Evolutionary conservation across 2,888 invertebrate species (phyloP).

Genomic region (Drosophila nigritarsus): DNA sequence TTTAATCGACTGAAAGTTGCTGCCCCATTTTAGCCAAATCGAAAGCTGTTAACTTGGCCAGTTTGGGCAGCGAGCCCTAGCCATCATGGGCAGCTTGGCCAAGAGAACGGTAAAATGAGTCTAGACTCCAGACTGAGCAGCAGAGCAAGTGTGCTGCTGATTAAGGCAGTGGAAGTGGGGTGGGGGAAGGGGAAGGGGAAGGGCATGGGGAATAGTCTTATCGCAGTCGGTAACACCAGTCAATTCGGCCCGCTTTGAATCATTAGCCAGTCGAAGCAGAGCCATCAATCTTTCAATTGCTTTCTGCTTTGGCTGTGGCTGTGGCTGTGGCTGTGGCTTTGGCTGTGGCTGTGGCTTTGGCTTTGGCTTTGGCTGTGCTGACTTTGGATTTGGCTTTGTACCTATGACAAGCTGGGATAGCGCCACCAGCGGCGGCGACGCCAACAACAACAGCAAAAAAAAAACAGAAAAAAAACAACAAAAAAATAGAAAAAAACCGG

Average conservation of each 20-base stretch:
- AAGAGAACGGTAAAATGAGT: constrained; percentile 37
- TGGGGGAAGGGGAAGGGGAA: neutral
- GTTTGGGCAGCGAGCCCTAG: constrained; percentile 31
- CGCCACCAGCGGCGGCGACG: constrained; percentile 10
- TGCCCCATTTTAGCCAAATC: constrained; percentile 25
- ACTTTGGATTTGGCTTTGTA: constrained; percentile 20
- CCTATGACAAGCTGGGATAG: constrained; percentile 42
- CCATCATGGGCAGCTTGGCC: constrained; percentile 22
- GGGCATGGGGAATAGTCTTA: constrained; percentile 2
- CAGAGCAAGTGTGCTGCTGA: neutral
- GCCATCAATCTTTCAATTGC: constrained; percentile 73
- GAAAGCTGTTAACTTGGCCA: constrained; percentile 21
- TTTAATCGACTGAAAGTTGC: neutral
- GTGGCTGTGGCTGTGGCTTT: constrained; percentile 16
- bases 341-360: constrained; percentile 3
- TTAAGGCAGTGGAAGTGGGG: neutral
- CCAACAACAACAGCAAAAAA: neutral
- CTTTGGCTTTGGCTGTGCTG: constrained; percentile 22
- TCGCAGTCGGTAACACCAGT: constrained; percentile 7
- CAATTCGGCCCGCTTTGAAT: constrained; percentile 55
- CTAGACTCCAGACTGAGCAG: neutral
- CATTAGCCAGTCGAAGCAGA: constrained; percentile 54
- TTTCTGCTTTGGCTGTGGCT: constrained; percentile 15
- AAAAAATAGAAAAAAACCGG: constrained; percentile 48
- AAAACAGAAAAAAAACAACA: constrained; percentile 16